Evolutionary conservation across 2,888 invertebrate species (phyloP).

Genomic region (Timandra comae): DNA sequence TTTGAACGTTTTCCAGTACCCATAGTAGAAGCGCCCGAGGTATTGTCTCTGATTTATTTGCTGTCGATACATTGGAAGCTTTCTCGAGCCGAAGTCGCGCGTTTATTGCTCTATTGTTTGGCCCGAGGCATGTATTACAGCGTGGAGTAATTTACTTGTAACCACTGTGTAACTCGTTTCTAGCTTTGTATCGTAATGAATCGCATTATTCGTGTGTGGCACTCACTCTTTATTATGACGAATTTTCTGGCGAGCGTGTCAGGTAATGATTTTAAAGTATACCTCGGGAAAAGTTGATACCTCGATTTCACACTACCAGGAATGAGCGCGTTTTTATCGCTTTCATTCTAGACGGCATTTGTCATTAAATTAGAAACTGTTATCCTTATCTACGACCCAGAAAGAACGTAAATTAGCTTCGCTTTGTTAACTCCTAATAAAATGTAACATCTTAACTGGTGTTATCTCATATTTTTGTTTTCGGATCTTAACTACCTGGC

Average conservation of each 20-base stretch:
- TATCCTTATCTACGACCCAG: slow-evolving; percentile 35
- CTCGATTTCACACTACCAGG: not conserved
- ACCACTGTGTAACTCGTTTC: slow-evolving; percentile 44
- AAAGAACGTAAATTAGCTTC: slow-evolving; percentile 65
- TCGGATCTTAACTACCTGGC: slow-evolving; percentile 73
- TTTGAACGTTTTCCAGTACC: slow-evolving; percentile 33
- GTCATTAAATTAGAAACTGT: slow-evolving; percentile 27
- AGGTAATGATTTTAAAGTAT: not conserved
- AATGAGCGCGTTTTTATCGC: slow-evolving; percentile 2
- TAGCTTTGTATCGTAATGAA: slow-evolving; percentile 46
- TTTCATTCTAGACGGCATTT: not conserved
- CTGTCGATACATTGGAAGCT: slow-evolving; percentile 62
- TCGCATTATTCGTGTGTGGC: slow-evolving; percentile 40
- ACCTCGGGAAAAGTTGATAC: slow-evolving; percentile 14
- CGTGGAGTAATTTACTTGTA: slow-evolving; percentile 57
- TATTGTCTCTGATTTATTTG: slow-evolving; percentile 62
- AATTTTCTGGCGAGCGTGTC: not conserved
- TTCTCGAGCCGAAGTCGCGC: slow-evolving; percentile 53
- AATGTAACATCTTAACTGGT: slow-evolving; percentile 67
- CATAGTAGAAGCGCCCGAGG: slow-evolving; percentile 37
- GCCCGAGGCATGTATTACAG: slow-evolving; percentile 48
- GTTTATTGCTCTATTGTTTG: slow-evolving; percentile 72
- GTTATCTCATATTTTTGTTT: slow-evolving; percentile 71
- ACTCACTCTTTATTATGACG: slow-evolving; percentile 3
- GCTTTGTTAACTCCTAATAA: slow-evolving; percentile 70